A percentile compares a stretch with the other conserved stretches of the same genome.
Conservation (phyloP, 2,113 vertebrate genomes). For the Panurus biarmicus region DNA sequence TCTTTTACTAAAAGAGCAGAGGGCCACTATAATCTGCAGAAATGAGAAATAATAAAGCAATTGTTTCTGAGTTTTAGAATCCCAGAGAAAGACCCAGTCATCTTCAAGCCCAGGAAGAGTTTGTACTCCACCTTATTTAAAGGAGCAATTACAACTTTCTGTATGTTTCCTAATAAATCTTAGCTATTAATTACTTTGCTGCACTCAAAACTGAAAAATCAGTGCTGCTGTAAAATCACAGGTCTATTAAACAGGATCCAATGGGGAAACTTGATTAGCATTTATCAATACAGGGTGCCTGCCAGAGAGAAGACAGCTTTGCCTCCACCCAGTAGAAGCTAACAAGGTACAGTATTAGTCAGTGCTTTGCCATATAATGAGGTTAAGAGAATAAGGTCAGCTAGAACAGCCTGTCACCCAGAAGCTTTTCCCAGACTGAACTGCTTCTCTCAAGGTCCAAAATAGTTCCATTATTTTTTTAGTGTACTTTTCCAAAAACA, state of each 20-base stretch:
- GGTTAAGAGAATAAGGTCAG: neutral
- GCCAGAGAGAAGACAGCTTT: neutral
- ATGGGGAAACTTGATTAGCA: neutral
- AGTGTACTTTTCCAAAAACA: neutral
- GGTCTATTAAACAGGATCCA: neutral
- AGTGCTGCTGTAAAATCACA: neutral
- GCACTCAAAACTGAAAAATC: neutral
- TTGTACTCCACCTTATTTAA: neutral
- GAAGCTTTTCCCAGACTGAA: neutral
- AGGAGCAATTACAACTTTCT: neutral
- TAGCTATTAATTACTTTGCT: slow-evolving; percentile 13
- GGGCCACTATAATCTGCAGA: neutral
- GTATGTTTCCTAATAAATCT: neutral
- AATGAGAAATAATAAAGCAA: neutral
- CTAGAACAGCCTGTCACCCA: neutral
- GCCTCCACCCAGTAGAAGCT: neutral
- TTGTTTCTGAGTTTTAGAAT: neutral
- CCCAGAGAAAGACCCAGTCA: neutral
- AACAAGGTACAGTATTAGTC: neutral
- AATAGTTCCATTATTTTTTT: neutral
- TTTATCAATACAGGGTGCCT: neutral
- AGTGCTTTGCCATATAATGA: neutral
- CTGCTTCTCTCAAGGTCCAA: neutral
- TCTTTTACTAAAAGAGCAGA: neutral
- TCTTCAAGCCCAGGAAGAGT: neutral